A percentile compares a stretch with the other conserved stretches of the same genome.
Evolutionary conservation across 37 sponge, comb jelly and placozoan species (phyloP).

Genomic region (Trichoplax adhaerens): DNA sequence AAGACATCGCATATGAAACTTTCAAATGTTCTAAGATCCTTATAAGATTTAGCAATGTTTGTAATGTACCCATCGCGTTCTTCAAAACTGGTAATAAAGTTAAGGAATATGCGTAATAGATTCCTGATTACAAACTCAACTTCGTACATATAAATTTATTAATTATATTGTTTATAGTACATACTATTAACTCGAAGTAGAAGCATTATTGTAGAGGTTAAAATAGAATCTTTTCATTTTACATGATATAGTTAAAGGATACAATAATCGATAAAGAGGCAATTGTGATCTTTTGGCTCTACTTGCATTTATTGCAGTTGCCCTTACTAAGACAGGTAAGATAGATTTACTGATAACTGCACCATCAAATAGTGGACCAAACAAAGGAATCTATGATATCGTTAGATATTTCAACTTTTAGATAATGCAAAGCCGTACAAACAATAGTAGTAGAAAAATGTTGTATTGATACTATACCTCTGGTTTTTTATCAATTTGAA

Average conservation of each 20-base stretch:
- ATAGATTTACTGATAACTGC: constrained; percentile 49
- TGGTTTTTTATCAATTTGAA: constrained; percentile 62
- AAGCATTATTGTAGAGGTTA: too few species aligned
- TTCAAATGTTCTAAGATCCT: too few species aligned
- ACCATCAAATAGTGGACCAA: constrained; percentile 96
- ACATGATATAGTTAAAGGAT: not conserved
- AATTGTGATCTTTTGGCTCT: constrained; percentile 10
- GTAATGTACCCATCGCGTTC: too few species aligned
- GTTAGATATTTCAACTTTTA: not conserved
- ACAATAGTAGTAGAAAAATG: not conserved
- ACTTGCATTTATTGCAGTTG: constrained; percentile 80
- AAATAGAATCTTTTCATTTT: too few species aligned
- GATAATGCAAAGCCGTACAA: not conserved
- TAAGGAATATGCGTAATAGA: too few species aligned
- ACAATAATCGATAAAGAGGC: constrained; percentile 5
- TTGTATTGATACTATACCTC: not conserved
- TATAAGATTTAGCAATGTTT: too few species aligned
- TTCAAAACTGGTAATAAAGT: too few species aligned
- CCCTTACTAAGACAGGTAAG: constrained; percentile 67
- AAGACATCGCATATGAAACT: too few species aligned
- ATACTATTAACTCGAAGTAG: too few species aligned
- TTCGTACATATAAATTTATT: too few species aligned
- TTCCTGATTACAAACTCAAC: too few species aligned
- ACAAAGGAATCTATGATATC: constrained; percentile 35
- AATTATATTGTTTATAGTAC: too few species aligned